Evolutionary conservation across 1,140 invertebrate genomes (phyloP), one percentile per base, ranked within the genome.

Genomic region (Drosophila tropicalis): DNA sequence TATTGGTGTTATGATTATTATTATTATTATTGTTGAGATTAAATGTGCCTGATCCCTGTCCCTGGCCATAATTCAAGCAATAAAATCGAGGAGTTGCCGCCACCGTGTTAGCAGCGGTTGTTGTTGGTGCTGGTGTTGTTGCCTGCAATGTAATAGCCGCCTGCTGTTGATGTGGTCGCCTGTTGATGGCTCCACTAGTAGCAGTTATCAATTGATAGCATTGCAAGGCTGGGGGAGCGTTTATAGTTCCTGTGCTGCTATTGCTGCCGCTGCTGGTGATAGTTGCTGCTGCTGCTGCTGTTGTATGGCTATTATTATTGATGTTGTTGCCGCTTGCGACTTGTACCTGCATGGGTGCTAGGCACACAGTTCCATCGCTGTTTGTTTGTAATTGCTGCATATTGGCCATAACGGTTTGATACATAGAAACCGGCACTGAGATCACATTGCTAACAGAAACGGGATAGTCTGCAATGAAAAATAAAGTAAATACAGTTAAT

Each of bases 381-480:
- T 94, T 94, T 19, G 94, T 93, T 86, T 96, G 95, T 62, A 96
- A 93, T 85, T 95, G 94, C 92, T 97, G 96, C 89, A 98, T 97
- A 92, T 97, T 98, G 32, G 97, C 97, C 82, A 98, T 97, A 93
- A 99, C 97, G 55, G 97, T 97, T 93, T 99, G 98, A 93, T 99
- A 99, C 96, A 99, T 98, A 25, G 97, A 97, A 60, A 99, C 97
- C 55, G 98, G 98, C 70, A 99, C 96, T 41, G 97, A 98, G 82
- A 99, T 98, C 92, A 99, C 98, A 51, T 98, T 97, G 86, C 97
- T 98, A 70, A 98, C 97, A 68, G 96, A 96, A 60, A 97, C 95
- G 15, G 95, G 96, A 94, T 95, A 97, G 62, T 95, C 96, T 95
- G 93, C 66, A 93, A 47, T 9, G 4, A 34, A 32, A 13, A 3